Evolutionary conservation across 2,797 vertebrate species (phyloP).

Genomic region (Anas flavirostris): DNA sequence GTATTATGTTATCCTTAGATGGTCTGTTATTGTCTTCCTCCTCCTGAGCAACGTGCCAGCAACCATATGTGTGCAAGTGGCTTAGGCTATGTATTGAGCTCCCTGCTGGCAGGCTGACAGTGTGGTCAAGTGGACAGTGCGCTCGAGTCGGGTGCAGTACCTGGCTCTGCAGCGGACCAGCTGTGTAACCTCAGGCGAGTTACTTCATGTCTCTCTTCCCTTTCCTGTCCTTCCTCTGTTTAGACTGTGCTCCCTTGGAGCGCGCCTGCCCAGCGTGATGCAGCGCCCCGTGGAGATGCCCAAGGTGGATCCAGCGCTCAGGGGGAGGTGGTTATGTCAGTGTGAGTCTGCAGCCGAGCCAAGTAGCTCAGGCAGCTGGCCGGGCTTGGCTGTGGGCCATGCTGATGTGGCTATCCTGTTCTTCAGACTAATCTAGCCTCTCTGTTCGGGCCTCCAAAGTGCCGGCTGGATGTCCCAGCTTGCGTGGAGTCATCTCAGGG

Average conservation of each 20-base stretch:
- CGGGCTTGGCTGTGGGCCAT: neutral
- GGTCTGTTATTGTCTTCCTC: conserved; percentile 26
- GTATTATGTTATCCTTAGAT: conserved; percentile 45
- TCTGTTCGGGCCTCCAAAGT: accelerated
- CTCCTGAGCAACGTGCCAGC: neutral
- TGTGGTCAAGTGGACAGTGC: neutral
- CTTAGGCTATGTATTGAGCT: neutral
- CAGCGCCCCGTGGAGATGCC: neutral
- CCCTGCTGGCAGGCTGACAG: neutral
- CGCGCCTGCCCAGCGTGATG: accelerated
- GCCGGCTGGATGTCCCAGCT: neutral
- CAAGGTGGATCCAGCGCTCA: neutral
- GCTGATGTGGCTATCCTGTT: neutral
- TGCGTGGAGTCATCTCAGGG: neutral
- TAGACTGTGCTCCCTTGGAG: neutral
- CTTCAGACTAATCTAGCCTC: neutral
- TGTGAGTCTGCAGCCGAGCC: neutral
- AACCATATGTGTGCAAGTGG: neutral
- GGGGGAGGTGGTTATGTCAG: neutral
- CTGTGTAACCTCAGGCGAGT: neutral
- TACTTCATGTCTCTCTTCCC: neutral
- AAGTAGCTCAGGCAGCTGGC: neutral
- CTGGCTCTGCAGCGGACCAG: neutral
- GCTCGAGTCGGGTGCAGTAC: neutral
- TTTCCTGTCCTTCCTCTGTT: neutral